Base-by-base conservation (phyloP, 1,140 invertebrate genomes). In the Stegodyphus mimosarum region DNA sequence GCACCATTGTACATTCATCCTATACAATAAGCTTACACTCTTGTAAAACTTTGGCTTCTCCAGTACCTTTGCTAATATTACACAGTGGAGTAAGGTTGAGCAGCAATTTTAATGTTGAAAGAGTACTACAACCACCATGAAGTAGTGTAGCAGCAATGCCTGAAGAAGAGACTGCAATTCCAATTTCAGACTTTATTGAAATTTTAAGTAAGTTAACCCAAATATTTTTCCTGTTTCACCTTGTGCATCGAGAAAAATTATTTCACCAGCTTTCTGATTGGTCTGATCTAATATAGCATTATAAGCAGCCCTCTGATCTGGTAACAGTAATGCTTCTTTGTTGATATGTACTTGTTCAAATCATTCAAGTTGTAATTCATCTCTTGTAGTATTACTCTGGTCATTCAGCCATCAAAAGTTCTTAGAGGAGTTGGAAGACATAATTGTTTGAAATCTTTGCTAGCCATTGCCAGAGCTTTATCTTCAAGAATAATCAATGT, bases 401-500 rank as follows among this genome's bases (percentile, higher is more conserved):
- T 10, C 13, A 73, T 0, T 3, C 3, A 3, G 50, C 11, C 48
- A 49, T 73, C 6, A 51, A 13, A 6, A 52, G 50, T 73, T 15
- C 71, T 6, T 49, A 49, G 5, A 15, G 71, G 71, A 15, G 50
- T 50, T 15, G 33, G 49, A 15, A 52, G 4, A 6, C 50, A 1
- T n/a, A 52, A 50, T 49, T 73, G 13, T 7, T n/a, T 1, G 7
- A 73, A 6, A 67, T 9, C 17, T 33, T 6, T 67, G 17, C 66
- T n/a, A 33, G 7, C 5, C 50, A 83, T 84, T 76, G 55, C 5
- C 64, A 84, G 53, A 63, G 72, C 64, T 66, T 60, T 77, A 75
- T 84, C 81, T 84, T 84, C 81, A 64, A 76, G 53, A 48, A 76
- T 49, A 49, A 76, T 84, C 51, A 84, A 67, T n/a, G 55, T 72